Conservation (phyloP, 2,113 vertebrate species). For the Mustelus asterias region DNA sequence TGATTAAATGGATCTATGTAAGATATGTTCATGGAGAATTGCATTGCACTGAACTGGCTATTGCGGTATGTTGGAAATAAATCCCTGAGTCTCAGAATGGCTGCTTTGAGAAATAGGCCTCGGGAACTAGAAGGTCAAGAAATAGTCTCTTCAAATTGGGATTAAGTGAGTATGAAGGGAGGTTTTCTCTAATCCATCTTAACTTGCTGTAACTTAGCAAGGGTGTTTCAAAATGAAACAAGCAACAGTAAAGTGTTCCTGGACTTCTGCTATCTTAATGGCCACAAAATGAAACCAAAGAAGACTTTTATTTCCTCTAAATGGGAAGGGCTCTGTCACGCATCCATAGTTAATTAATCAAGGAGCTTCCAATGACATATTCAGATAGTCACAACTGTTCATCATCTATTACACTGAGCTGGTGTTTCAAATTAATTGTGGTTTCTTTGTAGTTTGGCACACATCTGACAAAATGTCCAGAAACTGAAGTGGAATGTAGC, state of each 20-base stretch:
- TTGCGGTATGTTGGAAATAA: not conserved
- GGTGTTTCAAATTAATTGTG: not conserved
- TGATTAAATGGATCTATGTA: not conserved
- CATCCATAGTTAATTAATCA: not conserved
- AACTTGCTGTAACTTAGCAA: not conserved
- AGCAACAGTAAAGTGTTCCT: not conserved
- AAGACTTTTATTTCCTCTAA: not conserved
- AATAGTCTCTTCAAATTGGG: not conserved
- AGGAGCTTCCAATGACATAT: not conserved
- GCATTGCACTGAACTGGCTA: not conserved
- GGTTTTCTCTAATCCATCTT: not conserved
- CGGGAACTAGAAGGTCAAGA: not conserved
- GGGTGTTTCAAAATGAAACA: not conserved
- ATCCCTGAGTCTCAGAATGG: not conserved
- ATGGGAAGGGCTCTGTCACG: not conserved
- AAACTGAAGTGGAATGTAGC: constrained; percentile 66
- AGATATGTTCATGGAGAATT: not conserved
- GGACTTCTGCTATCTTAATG: not conserved
- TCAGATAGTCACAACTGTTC: not conserved
- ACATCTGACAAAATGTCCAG: constrained; percentile 62
- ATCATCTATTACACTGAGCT: not conserved
- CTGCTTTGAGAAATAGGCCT: not conserved
- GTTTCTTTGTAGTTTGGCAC: constrained; percentile 56
- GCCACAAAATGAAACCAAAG: not conserved
- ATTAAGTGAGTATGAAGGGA: not conserved